Base-by-base conservation (phyloP, 2,113 vertebrate genomes). In the Eclectus roratus region DNA sequence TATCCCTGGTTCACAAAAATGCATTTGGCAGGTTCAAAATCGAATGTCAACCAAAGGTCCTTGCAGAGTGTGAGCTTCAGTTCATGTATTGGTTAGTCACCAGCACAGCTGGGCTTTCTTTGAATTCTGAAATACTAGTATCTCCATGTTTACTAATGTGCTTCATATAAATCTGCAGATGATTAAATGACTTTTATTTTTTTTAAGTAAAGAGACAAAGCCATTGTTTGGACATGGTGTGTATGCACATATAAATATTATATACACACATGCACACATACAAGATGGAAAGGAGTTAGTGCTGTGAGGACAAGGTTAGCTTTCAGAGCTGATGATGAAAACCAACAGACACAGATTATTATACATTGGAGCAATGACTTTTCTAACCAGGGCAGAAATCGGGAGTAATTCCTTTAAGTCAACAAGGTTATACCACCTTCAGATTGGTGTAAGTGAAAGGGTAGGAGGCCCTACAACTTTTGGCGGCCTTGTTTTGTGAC, bases 1-100 rank as follows among this genome's bases (percentile, higher is more conserved):
- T 95, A 98, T 98, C 96, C 96, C 97, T 97, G 98, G 98, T 98
- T 98, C 98, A 97, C 98, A 98, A 98, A 98, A 98, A 98, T 96
- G 96, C 97, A 98, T 98, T 98, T 98, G 98, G 98, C 98, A 98
- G 98, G 98, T 98, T 98, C 98, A 98, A 97, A 98, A 98, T 98
- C 98, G 97, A 98, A 98, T 98, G 98, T 98, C 98, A 98, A 98
- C 98, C 97, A 98, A 98, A 98, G 98, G 98, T 98, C 98, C 97
- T 97, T 97, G 97, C 97, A 96, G 97, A 97, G 97, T 97, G 97
- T 96, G 97, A 98, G 97, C 93, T 97, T 97, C 96, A 97, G 97
- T 98, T 98, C 97, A 97, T 97, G 97, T 97, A 97, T 97, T 97
- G 98, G 98, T 97, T 97, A 97, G 97, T 97, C 97, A 97, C 97